Conservation (phyloP, 2,888 invertebrate species). For the Allophyes oxyacanthae region DNA sequence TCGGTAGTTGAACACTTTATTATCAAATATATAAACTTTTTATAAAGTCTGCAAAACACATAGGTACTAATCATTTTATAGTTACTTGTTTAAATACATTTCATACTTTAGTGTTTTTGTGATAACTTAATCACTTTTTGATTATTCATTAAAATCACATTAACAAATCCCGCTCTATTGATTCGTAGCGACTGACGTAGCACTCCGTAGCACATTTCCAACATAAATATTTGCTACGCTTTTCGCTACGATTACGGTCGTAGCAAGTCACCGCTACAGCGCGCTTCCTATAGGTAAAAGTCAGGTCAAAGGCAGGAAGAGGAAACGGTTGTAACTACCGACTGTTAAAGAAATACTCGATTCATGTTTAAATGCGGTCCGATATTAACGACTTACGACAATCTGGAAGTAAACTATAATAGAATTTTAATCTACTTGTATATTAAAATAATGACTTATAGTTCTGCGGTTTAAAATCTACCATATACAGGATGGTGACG, state of each 20-base stretch:
- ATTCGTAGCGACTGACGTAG: slow-evolving; percentile 43
- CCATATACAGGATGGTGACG: too few relatives aligned
- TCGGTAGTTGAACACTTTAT: too few relatives aligned
- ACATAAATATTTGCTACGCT: slow-evolving; percentile 58
- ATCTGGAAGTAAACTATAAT: slow-evolving; percentile 11
- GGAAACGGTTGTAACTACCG: slow-evolving; percentile 53
- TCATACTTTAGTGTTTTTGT: too few relatives aligned
- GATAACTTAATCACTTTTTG: background rate
- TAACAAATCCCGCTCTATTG: slow-evolving; percentile 3
- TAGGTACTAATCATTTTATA: background rate
- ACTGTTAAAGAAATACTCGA: slow-evolving; percentile 48
- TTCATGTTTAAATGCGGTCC: slow-evolving; percentile 47
- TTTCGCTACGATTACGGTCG: slow-evolving; percentile 47
- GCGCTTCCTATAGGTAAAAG: slow-evolving; percentile 51
- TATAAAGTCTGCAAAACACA: too few relatives aligned
- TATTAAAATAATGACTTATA: too few relatives aligned
- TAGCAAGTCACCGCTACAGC: slow-evolving; percentile 45
- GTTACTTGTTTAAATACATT: too few relatives aligned
- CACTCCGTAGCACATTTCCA: slow-evolving; percentile 43
- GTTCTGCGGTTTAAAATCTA: too few relatives aligned
- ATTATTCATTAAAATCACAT: background rate
- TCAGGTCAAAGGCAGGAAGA: slow-evolving; percentile 63
- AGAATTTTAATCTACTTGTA: slow-evolving; percentile 1
- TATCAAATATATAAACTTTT: too few relatives aligned
- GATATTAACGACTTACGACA: slow-evolving; percentile 27